Evolutionary conservation across 2,888 invertebrate genomes (phyloP), one percentile per base, ranked within the genome.

Genomic region (Acanthococcus lagerstroemiae): DNA sequence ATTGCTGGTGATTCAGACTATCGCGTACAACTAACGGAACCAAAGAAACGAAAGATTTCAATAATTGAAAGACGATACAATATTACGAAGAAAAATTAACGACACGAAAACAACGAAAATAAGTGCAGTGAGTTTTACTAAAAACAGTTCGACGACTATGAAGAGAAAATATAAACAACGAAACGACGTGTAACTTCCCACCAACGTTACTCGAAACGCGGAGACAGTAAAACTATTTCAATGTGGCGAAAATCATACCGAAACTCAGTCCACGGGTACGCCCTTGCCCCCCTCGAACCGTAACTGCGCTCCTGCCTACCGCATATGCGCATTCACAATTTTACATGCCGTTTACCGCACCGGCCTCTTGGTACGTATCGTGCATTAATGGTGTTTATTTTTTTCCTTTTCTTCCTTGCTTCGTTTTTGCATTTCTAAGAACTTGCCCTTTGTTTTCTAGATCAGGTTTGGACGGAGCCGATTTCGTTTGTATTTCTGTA

Each of bases 171-270:
- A n/a, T n/a, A n/a, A n/a, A n/a, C n/a, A n/a, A n/a, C n/a, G n/a
- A n/a, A n/a, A n/a, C n/a, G n/a, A n/a, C n/a, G n/a, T n/a, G n/a
- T n/a, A n/a, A n/a, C n/a, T n/a, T n/a, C n/a, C n/a, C n/a, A n/a
- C n/a, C n/a, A n/a, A n/a, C n/a, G n/a, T n/a, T n/a, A 17, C 37
- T 58, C 57, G 46, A 58, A 58, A 58, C 57, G 46, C 57, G 19
- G 44, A 25, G 57, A 58, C 57, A 58, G 57, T 58, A 45, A 45
- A 46, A 58, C 57, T 58, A 58, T 46, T 58, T 58, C 57, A 58
- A 24, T 58, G 57, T 58, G 57, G 57, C 45, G 45, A 46, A 58
- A 58, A 58, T 58, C 57, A 58, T 58, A 58, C 57, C 57, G 46
- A 58, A 58, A 46, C 46, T 58, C 46, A 58, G 46, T 58, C 46